Conservation (phyloP, 2,797 vertebrate genomes). For the Neostethus bicornis region DNA sequence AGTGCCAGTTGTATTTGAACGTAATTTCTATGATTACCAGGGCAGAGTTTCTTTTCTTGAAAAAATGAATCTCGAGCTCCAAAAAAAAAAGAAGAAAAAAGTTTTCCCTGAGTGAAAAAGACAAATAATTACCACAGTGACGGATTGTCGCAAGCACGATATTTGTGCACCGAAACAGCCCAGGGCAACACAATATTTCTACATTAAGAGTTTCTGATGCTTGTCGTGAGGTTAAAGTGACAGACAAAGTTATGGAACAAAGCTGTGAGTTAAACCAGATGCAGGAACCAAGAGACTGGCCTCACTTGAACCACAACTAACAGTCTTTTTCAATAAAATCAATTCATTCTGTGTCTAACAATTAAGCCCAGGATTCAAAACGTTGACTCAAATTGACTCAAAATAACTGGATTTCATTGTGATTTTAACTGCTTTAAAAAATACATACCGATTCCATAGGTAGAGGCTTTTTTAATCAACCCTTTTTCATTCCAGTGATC, state of each 20-base stretch:
- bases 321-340: conserved; percentile 44
- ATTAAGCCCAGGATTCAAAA: too few relatives aligned
- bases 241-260: conserved; percentile 11
- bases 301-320: conserved; percentile 43
- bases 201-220: conserved; percentile 15
- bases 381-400: too few relatives aligned
- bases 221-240: conserved; percentile 8
- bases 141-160: background rate
- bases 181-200: conserved; percentile 22
- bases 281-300: conserved; percentile 11
- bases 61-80: too few relatives aligned
- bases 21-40: too few relatives aligned
- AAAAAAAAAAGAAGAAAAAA: background rate
- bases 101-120: background rate
- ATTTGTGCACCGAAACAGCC: conserved; percentile 14
- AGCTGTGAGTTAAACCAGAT: background rate
- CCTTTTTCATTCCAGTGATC: too few relatives aligned
- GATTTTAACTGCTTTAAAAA: too few relatives aligned
- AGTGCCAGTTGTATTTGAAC: too few relatives aligned
- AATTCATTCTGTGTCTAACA: conserved; percentile 40
- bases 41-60: too few relatives aligned
- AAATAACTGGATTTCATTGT: too few relatives aligned
- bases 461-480: too few relatives aligned
- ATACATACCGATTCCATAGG: too few relatives aligned
- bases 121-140: conserved; percentile 8